Evolutionary conservation across 2,888 invertebrate species (phyloP), one percentile per base, ranked within the genome.

Genomic region (Rhagophthalmus giganteus): DNA sequence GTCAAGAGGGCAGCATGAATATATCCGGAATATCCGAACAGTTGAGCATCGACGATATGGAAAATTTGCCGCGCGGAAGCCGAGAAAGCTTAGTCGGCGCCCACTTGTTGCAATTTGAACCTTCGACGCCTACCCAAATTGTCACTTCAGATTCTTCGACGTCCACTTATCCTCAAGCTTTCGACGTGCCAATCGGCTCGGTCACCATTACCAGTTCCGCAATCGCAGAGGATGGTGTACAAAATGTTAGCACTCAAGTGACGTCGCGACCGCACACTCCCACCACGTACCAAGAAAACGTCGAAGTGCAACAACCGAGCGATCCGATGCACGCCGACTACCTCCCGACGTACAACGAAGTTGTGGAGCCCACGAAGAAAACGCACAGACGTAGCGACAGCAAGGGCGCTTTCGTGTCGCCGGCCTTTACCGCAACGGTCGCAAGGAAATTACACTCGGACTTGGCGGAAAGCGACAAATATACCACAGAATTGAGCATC

Each of bases 381-480:
- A 80, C 81, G 2, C 83, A 83, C 54, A 76, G 81, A 50, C 74
- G 82, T 10, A 76, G 72, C 45, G 83, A 82, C 53, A 83, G 82
- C 57, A 77, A 79, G 3, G 72, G 71, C 54, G 62, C 63, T 41
- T 74, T 74, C 57, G 64, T 63, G 16, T 58, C 63, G 53, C 63
- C 68, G 44, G 63, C 67, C 11, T 41, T 20, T 5, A 54, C 64
- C 16, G 57, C 62, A 24, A 55, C 62, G 5, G 44, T 62, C 10
- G 51, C 61, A 9, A 44, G 59, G 5, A 12, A 31, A 5, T 32
- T 66, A 2, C 67, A 69, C 33, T 63, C 65, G 1, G 69, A 70
- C 40, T 53, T 68, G 39, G 67, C 71, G 14, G 75, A 73, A 67
- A 73, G 72, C 58, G 75, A 76, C 52, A 74, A 71, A 57, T 73